Percentiles rank a stretch among this genome's conserved stretches.
phyloP scores from a whole-genome alignment of 2,888 invertebrate species.

The Abrostola tripartita region DNA sequence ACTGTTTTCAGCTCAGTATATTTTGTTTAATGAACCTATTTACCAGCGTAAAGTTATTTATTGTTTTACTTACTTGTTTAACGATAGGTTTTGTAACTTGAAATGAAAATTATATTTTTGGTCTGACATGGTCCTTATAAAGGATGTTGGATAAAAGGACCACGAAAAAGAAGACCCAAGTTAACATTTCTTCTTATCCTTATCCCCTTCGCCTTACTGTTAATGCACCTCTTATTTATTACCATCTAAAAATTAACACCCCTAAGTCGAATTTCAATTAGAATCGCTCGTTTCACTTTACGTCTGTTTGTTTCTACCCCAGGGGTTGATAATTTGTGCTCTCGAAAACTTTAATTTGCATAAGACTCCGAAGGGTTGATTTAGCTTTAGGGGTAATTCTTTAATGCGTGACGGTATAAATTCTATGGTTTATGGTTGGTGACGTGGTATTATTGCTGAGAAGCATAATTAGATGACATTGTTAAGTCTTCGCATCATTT shows the following conservation, averaged over 20 bases:
- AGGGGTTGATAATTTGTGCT: slow-evolving; percentile 51
- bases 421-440: slow-evolving; percentile 36
- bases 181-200: neutral
- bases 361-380: slow-evolving; percentile 41
- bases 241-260: slow-evolving; percentile 45
- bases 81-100: neutral
- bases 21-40: neutral
- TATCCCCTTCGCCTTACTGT: slow-evolving; percentile 6
- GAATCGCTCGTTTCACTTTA: slow-evolving; percentile 52
- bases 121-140: neutral
- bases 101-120: neutral
- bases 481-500: neutral
- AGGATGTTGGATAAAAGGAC: neutral
- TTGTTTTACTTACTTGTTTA: neutral
- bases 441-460: neutral
- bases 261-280: slow-evolving; percentile 56
- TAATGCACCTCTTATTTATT: slow-evolving; percentile 36
- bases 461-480: neutral
- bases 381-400: slow-evolving; percentile 43
- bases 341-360: slow-evolving; percentile 55
- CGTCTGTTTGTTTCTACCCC: slow-evolving; percentile 52
- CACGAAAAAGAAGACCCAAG: neutral
- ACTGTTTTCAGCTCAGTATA: slow-evolving; percentile 18
- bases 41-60: neutral
- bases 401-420: slow-evolving; percentile 34